These are phyloP conservation scores for Triops longicaudatus DNA, from an alignment of 1,140 invertebrate species.

Conservation along the genomic window DNA sequence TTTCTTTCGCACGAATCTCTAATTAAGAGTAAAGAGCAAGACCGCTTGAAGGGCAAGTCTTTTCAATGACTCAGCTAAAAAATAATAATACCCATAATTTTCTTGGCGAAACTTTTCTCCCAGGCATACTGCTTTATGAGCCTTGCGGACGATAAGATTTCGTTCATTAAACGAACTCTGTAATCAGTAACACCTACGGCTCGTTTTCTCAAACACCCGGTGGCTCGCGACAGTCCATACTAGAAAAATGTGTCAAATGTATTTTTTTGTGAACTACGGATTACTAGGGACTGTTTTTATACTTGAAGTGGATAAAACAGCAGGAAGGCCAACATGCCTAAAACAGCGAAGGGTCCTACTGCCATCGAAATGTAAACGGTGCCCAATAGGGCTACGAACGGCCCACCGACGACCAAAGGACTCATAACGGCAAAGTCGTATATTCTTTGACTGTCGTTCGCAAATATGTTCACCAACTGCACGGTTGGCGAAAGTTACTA, in stretches of 20 bases:
- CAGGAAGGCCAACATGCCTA: constrained; percentile 53
- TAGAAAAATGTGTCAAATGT: no score
- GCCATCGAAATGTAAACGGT: constrained; percentile 50
- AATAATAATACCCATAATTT: constrained; percentile 43
- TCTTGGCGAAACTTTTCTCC: constrained; percentile 66
- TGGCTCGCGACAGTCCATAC: constrained; percentile 1
- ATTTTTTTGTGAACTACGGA: no score
- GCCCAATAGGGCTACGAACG: constrained; percentile 50
- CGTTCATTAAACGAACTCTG: constrained; percentile 48
- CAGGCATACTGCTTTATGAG: constrained; percentile 85
- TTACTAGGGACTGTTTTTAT: constrained; percentile 31
- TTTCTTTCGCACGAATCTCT: constrained; percentile 51
- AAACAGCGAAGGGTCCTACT: constrained; percentile 52
- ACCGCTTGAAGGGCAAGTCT: constrained; percentile 27
- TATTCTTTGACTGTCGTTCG: constrained; percentile 56
- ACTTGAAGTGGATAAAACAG: constrained; percentile 59
- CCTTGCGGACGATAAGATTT: constrained; percentile 51
- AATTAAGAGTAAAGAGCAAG: constrained; percentile 25
- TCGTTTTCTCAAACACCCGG: constrained; percentile 42
- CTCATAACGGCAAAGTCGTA: constrained; percentile 54
- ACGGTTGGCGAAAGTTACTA: constrained; percentile 31
- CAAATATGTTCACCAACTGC: constrained; percentile 58
- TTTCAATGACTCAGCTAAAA: background rate
- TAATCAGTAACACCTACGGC: constrained; percentile 49
- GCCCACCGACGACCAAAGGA: constrained; percentile 54